Conservation (phyloP, 1,140 invertebrate species). For the Phymorhynchus buccinoides region DNA sequence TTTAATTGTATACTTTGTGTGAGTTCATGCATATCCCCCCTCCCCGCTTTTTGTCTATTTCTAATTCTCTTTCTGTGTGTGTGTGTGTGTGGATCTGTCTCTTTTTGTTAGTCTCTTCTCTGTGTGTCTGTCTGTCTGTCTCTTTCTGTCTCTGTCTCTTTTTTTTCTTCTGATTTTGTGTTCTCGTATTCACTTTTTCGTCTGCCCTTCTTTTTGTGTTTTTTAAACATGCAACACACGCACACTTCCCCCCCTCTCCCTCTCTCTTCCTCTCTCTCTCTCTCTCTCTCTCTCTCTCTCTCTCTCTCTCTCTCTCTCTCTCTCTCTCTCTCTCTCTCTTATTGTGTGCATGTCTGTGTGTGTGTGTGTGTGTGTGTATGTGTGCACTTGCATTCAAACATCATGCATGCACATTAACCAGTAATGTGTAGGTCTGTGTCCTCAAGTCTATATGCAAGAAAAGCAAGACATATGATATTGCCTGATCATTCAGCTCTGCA, state of each 20-base stretch:
- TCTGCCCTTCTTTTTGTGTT: not conserved
- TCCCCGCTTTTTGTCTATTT: not conserved
- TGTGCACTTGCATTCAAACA: not conserved
- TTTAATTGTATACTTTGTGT: no score
- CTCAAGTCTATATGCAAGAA: no score
- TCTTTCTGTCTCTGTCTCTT: slow-evolving; percentile 29
- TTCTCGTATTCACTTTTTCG: not conserved
- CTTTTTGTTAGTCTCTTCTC: not conserved
- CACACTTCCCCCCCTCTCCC: no score
- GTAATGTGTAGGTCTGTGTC: not conserved
- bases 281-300: not conserved
- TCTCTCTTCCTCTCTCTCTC: not conserved
- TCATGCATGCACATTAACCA: not conserved
- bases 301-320: not conserved
- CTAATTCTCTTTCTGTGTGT: slow-evolving; percentile 20
- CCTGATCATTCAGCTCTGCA: no score
- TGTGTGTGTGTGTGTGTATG: not conserved
- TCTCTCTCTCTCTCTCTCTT: not conserved
- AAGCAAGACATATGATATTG: no score
- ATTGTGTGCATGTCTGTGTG: not conserved
- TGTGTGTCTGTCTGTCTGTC: slow-evolving; percentile 23
- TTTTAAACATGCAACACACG: no score
- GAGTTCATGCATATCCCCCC: no score
- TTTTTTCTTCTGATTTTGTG: not conserved
- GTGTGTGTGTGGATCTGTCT: slow-evolving; percentile 8